phyloP scores from a whole-genome alignment of 2,888 invertebrate species.

The Nomada fabriciana region DNA sequence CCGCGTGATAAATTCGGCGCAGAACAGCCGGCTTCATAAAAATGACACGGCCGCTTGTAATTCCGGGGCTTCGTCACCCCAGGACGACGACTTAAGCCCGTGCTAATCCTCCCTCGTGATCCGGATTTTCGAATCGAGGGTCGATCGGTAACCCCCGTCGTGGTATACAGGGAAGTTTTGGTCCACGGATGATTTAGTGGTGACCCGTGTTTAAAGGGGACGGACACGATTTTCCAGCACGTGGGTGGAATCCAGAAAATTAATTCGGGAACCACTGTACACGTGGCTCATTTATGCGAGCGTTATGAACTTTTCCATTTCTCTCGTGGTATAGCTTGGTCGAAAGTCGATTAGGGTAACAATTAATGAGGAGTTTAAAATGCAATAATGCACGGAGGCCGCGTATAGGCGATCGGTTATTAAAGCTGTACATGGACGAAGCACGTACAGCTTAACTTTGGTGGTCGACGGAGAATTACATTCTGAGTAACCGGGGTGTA shows the following conservation, averaged over 20 bases:
- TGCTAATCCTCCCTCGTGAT: conserved; percentile 60
- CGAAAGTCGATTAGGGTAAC: no score
- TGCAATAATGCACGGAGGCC: no score
- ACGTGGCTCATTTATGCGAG: conserved; percentile 16
- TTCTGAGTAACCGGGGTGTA: not conserved
- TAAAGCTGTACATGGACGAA: not conserved
- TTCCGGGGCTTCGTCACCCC: conserved; percentile 29
- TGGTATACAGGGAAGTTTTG: conserved; percentile 21
- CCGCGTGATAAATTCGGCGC: conserved; percentile 12
- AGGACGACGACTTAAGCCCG: conserved; percentile 38
- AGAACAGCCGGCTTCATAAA: conserved; percentile 40
- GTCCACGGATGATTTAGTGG: conserved; percentile 52
- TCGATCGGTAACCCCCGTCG: conserved; percentile 27
- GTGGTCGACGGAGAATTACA: not conserved
- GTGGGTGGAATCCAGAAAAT: conserved; percentile 55
- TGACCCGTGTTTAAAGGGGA: conserved; percentile 39
- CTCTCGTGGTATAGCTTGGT: no score
- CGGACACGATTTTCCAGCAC: conserved; percentile 51
- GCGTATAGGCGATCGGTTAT: not conserved
- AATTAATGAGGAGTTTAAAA: no score
- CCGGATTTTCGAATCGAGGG: conserved; percentile 55
- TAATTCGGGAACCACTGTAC: conserved; percentile 2
- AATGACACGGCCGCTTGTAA: conserved; percentile 14
- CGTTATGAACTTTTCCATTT: no score
- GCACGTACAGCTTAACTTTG: not conserved